Percentiles rank a stretch among this genome's conserved stretches.
Conservation (phyloP, 2,113 vertebrate species). For the Brevimyrus niger region DNA sequence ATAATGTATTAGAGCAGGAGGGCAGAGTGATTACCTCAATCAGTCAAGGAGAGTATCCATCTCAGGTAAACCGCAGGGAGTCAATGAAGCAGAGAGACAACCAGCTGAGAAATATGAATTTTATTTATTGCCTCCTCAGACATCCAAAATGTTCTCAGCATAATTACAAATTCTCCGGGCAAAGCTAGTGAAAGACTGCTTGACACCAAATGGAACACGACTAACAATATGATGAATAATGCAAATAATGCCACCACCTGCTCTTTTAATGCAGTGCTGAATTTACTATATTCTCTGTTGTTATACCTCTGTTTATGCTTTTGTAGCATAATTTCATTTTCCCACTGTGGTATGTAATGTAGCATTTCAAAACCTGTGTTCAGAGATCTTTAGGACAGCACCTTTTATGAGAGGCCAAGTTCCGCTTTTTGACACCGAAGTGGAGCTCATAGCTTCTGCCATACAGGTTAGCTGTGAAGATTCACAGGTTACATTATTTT, state of each 20-base stretch:
- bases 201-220: not conserved
- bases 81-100: slow-evolving; percentile 62
- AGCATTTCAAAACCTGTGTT: not conserved
- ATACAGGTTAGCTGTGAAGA: not conserved
- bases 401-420: not conserved
- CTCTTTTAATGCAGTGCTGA: not conserved
- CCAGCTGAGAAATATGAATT: slow-evolving; percentile 53
- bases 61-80: slow-evolving; percentile 67
- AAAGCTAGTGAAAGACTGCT: not conserved
- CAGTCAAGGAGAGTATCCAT: slow-evolving; percentile 68
- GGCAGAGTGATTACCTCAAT: slow-evolving; percentile 70
- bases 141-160: slow-evolving; percentile 33
- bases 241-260: not conserved
- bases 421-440: not conserved
- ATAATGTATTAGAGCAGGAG: slow-evolving; percentile 63
- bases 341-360: not conserved
- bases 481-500: not conserved
- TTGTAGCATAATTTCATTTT: not conserved
- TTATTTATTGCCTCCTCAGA: slow-evolving; percentile 45
- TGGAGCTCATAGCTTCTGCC: not conserved
- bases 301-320: not conserved
- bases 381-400: not conserved
- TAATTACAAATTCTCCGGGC: slow-evolving; percentile 35
- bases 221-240: not conserved
- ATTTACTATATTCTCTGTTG: not conserved